Evolutionary conservation across 1,140 invertebrate genomes (phyloP).

Genomic region (Drosophila obscura): DNA sequence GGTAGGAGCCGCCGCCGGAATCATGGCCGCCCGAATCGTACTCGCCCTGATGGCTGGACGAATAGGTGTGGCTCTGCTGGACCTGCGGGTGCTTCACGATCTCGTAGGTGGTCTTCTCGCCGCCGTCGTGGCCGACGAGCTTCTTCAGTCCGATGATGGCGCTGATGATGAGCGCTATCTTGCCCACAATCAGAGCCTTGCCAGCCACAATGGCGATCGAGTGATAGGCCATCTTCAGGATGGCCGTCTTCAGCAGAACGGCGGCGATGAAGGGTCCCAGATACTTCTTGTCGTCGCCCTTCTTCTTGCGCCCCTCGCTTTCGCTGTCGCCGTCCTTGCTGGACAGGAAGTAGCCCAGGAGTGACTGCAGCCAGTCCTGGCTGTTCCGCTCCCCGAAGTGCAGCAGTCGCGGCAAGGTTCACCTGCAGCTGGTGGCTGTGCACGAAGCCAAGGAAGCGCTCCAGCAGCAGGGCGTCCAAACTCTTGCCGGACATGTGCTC

Average conservation of each 20-base stretch:
- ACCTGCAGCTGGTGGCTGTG: constrained; percentile 86
- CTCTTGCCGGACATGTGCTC: constrained; percentile 84
- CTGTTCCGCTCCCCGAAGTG: constrained; percentile 66
- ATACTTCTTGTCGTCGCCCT: constrained; percentile 86
- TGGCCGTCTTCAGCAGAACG: constrained; percentile 88
- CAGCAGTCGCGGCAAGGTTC: constrained; percentile 85
- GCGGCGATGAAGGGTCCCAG: constrained; percentile 86
- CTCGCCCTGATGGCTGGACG: constrained; percentile 88
- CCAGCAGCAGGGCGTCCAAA: constrained; percentile 86
- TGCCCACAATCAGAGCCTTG: constrained; percentile 87
- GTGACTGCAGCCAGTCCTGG: constrained; percentile 73
- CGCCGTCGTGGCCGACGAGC: constrained; percentile 86
- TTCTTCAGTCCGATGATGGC: constrained; percentile 91
- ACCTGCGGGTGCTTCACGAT: constrained; percentile 93
- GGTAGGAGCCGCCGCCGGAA: constrained; percentile 85
- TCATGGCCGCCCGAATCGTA: constrained; percentile 87
- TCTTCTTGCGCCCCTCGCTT: constrained; percentile 85
- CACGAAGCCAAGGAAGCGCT: constrained; percentile 86
- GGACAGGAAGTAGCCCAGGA: constrained; percentile 63
- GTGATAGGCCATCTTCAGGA: constrained; percentile 90
- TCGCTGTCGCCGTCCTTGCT: constrained; percentile 28
- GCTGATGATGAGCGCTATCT: constrained; percentile 89
- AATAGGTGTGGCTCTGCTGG: constrained; percentile 90
- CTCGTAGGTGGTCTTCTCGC: constrained; percentile 92
- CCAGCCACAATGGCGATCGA: constrained; percentile 89